These are phyloP conservation scores for Dasysyrphus tricinctus DNA, from an alignment of 2,888 invertebrate genomes.

Conservation along the genomic window DNA sequence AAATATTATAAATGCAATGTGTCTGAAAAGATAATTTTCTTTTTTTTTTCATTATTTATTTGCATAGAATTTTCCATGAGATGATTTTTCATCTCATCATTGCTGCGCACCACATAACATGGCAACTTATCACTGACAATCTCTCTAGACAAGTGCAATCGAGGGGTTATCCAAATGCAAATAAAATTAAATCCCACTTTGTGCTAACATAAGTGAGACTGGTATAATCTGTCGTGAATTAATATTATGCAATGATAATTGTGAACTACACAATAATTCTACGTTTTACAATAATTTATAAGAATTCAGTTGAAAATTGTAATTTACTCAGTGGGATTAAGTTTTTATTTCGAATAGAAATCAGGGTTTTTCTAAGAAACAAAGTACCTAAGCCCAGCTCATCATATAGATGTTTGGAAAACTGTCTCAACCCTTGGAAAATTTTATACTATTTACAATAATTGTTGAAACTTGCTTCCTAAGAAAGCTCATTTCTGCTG, in stretches of 20 bases:
- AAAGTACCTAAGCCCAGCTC: no score
- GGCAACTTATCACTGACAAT: constrained; percentile 11
- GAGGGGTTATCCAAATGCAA: constrained; percentile 24
- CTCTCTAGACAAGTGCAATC: constrained; percentile 14
- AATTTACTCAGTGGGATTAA: background rate
- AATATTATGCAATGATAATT: background rate
- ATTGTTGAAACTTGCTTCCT: no score
- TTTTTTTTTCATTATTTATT: background rate
- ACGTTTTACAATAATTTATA: background rate
- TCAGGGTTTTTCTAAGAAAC: background rate
- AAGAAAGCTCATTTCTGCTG: no score
- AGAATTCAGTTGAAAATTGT: background rate
- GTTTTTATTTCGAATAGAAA: background rate
- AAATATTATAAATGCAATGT: background rate
- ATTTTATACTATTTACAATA: no score
- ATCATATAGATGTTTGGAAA: no score
- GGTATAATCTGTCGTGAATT: background rate
- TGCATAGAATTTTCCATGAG: constrained; percentile 21
- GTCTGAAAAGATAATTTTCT: background rate
- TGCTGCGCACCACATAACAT: background rate
- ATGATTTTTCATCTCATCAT: background rate
- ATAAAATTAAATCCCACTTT: constrained; percentile 9
- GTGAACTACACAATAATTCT: background rate
- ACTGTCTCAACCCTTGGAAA: no score
- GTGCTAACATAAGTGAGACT: background rate